Evolutionary conservation across 2,113 vertebrate species (phyloP), one percentile per base, ranked within the genome.

Genomic region (Mirza zaza): DNA sequence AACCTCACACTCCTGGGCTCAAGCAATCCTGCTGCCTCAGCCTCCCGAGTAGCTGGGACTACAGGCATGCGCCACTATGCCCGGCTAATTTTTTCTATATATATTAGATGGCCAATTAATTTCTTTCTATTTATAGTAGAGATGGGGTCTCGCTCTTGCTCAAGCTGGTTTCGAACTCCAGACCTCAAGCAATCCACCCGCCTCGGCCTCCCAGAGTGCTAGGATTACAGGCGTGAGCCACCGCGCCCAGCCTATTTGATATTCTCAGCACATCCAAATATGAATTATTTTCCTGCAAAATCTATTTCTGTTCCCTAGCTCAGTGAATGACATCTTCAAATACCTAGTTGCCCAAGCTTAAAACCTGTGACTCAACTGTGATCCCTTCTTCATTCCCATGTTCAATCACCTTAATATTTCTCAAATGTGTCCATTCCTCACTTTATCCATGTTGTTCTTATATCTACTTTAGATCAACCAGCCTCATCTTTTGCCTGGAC

Each of bases 311-410:
- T 73, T 93, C 42, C 39, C 29, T 89, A 73, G 25, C 21, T 94
- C 68, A 87, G n/a, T 67, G 17, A 86, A 85, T 82, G n/a, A 75
- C 59, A 84, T 71, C 68, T 92, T 63, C 59, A 82, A 85, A 93
- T 50, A 91, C n/a, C 81, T 90, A 94, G 20, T 27, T 34, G 48
- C 42, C 85, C 42, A 75, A 71, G 45, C 80, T 76, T 65, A 93
- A 73, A 85, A 63, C 10, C 21, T 32, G 15, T 73, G 79, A 95
- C 48, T 95, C 45, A 93, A 86, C 8, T 45, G n/a, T 91, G 59
- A 11, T 55, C 48, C 61, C n/a, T 86, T 39, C 32, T 36, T 67
- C 52, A 65, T 76, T 77, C 17, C 32, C 27, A 71, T 20, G 81
- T 59, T 86, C 32, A 83, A 5, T 81, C 52, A 71, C 34, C 65